Evolutionary conservation across 53 echinoderm and acorn worm genomes (phyloP).

Genomic region (Antedon mediterranea): DNA sequence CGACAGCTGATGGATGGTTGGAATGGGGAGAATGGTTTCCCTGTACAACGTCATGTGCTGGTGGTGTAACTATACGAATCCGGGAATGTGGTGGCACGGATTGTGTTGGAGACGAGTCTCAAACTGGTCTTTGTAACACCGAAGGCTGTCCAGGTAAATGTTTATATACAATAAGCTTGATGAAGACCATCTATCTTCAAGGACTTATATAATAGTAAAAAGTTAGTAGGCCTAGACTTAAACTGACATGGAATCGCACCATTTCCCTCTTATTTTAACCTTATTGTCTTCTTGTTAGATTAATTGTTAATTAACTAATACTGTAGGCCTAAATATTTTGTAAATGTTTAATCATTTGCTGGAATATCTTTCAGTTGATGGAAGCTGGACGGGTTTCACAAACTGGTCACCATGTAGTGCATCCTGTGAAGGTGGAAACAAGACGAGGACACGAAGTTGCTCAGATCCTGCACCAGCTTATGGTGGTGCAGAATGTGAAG

Average conservation of each 20-base stretch:
- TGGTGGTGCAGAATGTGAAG: slow-evolving; percentile 51
- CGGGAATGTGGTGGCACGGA: slow-evolving; percentile 50
- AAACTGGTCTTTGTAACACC: slow-evolving; percentile 35
- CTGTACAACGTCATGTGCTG: slow-evolving; percentile 37
- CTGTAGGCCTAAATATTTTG: no score
- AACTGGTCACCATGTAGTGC: slow-evolving; percentile 53
- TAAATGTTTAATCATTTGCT: not conserved
- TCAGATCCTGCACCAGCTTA: slow-evolving; percentile 48
- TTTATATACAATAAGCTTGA: not conserved
- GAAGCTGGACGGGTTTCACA: slow-evolving; percentile 44
- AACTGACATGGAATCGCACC: no score
- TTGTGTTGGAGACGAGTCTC: slow-evolving; percentile 38
- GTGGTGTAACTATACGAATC: slow-evolving; percentile 36
- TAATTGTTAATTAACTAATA: no score
- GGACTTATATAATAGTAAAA: not conserved
- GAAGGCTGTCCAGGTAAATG: slow-evolving; percentile 49
- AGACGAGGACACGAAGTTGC: slow-evolving; percentile 32
- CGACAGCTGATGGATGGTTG: slow-evolving; percentile 57
- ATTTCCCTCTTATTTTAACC: no score
- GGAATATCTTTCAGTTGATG: slow-evolving; percentile 33
- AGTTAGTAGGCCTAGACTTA: no score
- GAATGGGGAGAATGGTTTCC: slow-evolving; percentile 57
- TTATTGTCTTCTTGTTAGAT: no score
- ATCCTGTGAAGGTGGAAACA: slow-evolving; percentile 43
- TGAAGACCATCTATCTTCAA: not conserved